A percentile compares a stretch with the other conserved stretches of the same genome.
phyloP scores from a whole-genome alignment of 2,797 vertebrate species.

The Lindbergichthys nudifrons region DNA sequence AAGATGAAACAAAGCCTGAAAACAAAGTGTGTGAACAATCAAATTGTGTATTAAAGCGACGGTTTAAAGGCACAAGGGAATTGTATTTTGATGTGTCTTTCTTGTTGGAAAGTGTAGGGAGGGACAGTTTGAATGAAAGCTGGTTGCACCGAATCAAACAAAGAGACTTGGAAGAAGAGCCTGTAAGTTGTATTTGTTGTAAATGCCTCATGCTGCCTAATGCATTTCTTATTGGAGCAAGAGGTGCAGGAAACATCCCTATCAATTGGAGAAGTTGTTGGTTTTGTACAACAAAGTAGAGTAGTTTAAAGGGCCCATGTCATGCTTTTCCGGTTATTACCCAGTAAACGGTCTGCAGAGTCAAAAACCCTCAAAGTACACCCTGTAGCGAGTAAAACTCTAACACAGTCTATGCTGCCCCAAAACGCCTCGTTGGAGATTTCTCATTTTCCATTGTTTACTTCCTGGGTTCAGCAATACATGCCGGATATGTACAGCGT shows the following conservation, averaged over 20 bases:
- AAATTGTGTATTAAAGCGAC: conserved; percentile 32
- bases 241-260: background rate
- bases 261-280: background rate
- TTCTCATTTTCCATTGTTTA: too few relatives aligned
- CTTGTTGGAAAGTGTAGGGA: background rate
- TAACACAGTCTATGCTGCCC: too few relatives aligned
- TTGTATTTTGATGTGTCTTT: conserved; percentile 13
- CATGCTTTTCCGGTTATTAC: too few relatives aligned
- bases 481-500: too few relatives aligned
- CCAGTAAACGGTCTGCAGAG: too few relatives aligned
- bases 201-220: background rate
- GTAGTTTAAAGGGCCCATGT: too few relatives aligned
- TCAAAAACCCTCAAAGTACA: too few relatives aligned
- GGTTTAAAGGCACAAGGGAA: conserved; percentile 30
- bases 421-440: too few relatives aligned
- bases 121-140: conserved; percentile 8
- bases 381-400: too few relatives aligned
- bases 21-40: conserved; percentile 18
- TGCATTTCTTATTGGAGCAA: background rate
- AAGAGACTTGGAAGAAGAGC: conserved; percentile 12
- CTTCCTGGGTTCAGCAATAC: too few relatives aligned
- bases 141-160: background rate
- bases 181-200: conserved; percentile 1
- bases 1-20: conserved; percentile 14
- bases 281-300: background rate